Evolutionary conservation across 1,140 invertebrate genomes (phyloP).

Genomic region (Zaprionus taronus): DNA sequence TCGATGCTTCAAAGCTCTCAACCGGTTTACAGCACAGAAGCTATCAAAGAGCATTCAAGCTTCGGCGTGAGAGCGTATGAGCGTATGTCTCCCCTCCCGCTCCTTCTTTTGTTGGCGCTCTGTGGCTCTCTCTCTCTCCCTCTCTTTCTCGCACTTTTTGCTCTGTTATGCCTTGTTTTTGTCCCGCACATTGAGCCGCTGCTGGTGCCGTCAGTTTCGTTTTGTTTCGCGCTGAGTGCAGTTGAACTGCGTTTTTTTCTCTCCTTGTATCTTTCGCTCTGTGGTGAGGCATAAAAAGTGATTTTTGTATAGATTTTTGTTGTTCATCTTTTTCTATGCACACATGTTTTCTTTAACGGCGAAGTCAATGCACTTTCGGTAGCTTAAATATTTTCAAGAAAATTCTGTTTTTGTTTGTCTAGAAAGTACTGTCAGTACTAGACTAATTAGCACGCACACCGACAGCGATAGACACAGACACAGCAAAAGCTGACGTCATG

Average conservation of each 20-base stretch:
- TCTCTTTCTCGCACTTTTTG: constrained; percentile 10
- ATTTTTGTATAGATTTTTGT: constrained; percentile 41
- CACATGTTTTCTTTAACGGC: background rate
- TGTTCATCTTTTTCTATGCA: constrained; percentile 30
- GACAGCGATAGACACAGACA: constrained; percentile 26
- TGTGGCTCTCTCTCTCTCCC: constrained; percentile 16
- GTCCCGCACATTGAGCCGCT: constrained; percentile 29
- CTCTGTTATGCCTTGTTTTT: constrained; percentile 23
- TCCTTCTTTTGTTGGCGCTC: constrained; percentile 5
- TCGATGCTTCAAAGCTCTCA: background rate
- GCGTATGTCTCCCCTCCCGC: background rate
- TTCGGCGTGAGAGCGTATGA: background rate
- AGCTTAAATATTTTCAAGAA: constrained; percentile 21
- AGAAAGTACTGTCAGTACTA: constrained; percentile 17
- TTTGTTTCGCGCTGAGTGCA: constrained; percentile 69
- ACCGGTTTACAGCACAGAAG: constrained; percentile 17
- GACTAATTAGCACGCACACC: constrained; percentile 65
- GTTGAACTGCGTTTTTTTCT: constrained; percentile 51
- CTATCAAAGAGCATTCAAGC: constrained; percentile 31
- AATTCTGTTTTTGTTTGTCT: background rate
- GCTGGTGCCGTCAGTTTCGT: constrained; percentile 58
- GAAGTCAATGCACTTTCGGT: constrained; percentile 59
- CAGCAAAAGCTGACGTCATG: constrained; percentile 61
- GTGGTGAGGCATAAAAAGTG: constrained; percentile 47
- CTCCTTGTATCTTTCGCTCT: background rate